These are phyloP conservation scores for Brenthis daphne DNA, from an alignment of 2,888 invertebrate genomes.

Conservation along the genomic window DNA sequence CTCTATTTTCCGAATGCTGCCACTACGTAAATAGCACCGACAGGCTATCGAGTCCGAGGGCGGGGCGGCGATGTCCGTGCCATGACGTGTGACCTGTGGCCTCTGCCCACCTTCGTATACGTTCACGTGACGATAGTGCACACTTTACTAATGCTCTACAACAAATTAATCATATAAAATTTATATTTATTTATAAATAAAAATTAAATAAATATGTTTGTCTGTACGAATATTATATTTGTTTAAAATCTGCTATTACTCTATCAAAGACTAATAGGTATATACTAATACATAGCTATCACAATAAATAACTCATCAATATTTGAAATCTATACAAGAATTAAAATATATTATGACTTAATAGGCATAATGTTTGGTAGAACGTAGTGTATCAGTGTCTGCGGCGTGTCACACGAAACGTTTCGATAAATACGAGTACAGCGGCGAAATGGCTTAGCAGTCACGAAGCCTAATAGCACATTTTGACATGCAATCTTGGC, in stretches of 20 bases:
- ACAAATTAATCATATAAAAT: neutral
- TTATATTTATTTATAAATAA: neutral
- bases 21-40: conserved; percentile 38
- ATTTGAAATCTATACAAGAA: neutral
- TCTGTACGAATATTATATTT: too few species aligned
- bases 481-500: conserved; percentile 59
- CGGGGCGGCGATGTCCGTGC: conserved; percentile 76
- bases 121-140: conserved; percentile 43
- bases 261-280: too few species aligned
- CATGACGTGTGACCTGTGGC: conserved; percentile 74
- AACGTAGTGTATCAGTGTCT: conserved; percentile 43
- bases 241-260: too few species aligned
- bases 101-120: conserved; percentile 62
- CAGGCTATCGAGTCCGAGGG: conserved; percentile 55
- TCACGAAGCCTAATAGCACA: conserved; percentile 68
- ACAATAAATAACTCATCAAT: too few species aligned
- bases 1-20: conserved; percentile 23
- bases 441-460: conserved; percentile 66
- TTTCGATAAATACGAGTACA: conserved; percentile 60
- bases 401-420: conserved; percentile 73
- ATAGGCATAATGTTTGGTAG: conserved; percentile 42
- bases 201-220: neutral
- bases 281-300: too few species aligned
- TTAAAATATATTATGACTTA: neutral
- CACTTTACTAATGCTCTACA: conserved; percentile 3